These are phyloP conservation scores for Centropristis striata DNA, from an alignment of 2,113 vertebrate genomes.

Conservation along the genomic window DNA sequence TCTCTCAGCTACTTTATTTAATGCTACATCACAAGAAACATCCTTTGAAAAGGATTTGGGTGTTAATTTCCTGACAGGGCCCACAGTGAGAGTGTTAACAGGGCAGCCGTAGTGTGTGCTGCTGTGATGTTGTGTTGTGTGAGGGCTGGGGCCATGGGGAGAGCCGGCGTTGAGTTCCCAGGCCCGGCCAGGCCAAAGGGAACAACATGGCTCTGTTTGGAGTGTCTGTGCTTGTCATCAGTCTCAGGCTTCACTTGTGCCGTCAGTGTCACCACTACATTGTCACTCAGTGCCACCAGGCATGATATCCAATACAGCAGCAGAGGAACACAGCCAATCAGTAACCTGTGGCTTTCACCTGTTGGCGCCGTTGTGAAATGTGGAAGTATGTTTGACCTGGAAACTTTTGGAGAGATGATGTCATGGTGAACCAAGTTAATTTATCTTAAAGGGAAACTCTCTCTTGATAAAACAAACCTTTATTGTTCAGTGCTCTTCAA, in stretches of 20 bases:
- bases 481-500: background rate
- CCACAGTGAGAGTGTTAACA: constrained; percentile 38
- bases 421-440: constrained; percentile 26
- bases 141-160: constrained; percentile 67
- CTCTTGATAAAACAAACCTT: background rate
- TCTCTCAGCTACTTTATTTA: constrained; percentile 23
- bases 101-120: constrained; percentile 30
- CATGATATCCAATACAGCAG: constrained; percentile 69
- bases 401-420: constrained; percentile 51
- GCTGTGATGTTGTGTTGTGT: constrained; percentile 43
- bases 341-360: constrained; percentile 71
- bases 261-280: constrained; percentile 77
- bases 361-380: constrained; percentile 62
- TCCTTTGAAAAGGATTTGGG: constrained; percentile 35
- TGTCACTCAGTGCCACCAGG: constrained; percentile 71
- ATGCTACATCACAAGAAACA: constrained; percentile 31
- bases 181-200: constrained; percentile 56
- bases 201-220: constrained; percentile 78
- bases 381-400: constrained; percentile 35
- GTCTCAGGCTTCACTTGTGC: constrained; percentile 74
- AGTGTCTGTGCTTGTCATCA: constrained; percentile 71
- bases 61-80: constrained; percentile 43
- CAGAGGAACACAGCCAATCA: constrained; percentile 58
- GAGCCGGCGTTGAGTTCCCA: constrained; percentile 68
- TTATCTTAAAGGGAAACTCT: background rate